Base-by-base conservation (phyloP, 2,797 vertebrate genomes). In the Peromyscus nudipes region DNA sequence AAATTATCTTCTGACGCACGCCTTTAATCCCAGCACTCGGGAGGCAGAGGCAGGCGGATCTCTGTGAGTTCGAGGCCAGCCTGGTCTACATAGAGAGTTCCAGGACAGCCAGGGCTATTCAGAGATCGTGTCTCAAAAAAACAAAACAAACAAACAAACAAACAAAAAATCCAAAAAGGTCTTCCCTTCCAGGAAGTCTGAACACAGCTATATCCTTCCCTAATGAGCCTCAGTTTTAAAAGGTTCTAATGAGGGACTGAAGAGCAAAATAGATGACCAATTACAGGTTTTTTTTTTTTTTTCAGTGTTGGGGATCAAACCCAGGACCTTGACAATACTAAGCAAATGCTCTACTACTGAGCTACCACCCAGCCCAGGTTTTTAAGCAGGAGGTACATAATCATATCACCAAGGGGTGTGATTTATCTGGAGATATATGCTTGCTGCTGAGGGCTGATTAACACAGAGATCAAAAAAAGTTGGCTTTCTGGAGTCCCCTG, bases 311-410 rank as follows among this genome's bases (percentile, higher is more conserved):
- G 76, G 52, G 46, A 55, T 34, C 19, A 37, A 92, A 65, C 43
- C 43, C 73, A 91, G 43, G 88, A 29, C 12, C 55, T 75, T 16
- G 76, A 73, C 55, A 79, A 95, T 37, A 13, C 65, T 73, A 73
- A 92, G 21, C 55, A 80, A 95, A 92, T 27, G 27, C n/a, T 92
- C 65, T 81, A 64, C 65, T 65, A 73, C n/a, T 55, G 89, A 87
- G 57, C n/a, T 85, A 46, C 6, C 43, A 85, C 62, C 21, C 49
- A 85, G 80, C 27, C 21, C n/a, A 96, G 92, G 83, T 81, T 93
- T 87, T 94, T 92, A 91, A 85, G 89, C 91, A 98, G 89, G 85
- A 98, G 92, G 77, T 80, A 87, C 69, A 73, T 85, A 97, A 97
- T 95, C 49, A 60, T 88, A 95, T 89, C 81, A 87, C 37, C 0